Percentiles rank a stretch among this genome's conserved stretches.
phyloP scores from a whole-genome alignment of 2,113 vertebrate species.

The Embiotoca jacksoni region DNA sequence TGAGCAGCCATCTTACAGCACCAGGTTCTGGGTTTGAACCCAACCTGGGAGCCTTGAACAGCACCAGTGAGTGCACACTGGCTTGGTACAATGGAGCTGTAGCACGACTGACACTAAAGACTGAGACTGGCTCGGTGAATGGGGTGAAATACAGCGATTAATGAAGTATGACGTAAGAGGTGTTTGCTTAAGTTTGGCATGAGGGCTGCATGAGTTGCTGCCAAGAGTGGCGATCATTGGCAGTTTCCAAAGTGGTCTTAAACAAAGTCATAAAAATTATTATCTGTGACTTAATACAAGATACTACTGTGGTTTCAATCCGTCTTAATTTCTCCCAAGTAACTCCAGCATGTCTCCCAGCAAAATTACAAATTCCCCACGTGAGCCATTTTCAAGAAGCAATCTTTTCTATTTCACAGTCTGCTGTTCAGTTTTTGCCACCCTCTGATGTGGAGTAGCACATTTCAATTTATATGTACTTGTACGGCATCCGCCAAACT shows the following conservation, averaged over 20 bases:
- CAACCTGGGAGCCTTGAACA: neutral
- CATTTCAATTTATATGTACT: constrained; percentile 26
- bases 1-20: neutral
- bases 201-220: constrained; percentile 15
- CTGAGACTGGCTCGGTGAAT: constrained; percentile 13
- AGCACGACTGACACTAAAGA: constrained; percentile 13
- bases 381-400: neutral
- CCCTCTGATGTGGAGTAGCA: constrained; percentile 10
- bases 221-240: constrained; percentile 20
- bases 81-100: constrained; percentile 23
- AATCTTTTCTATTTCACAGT: constrained; percentile 27
- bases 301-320: constrained; percentile 7
- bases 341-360: neutral
- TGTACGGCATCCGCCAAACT: neutral
- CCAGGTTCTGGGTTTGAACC: neutral
- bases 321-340: neutral
- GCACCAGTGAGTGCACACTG: neutral
- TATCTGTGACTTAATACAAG: neutral
- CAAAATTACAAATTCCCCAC: neutral
- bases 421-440: neutral
- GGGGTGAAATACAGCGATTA: constrained; percentile 12
- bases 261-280: neutral
- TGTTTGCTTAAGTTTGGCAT: constrained; percentile 33
- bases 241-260: constrained; percentile 1
- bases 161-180: constrained; percentile 20